These are phyloP conservation scores for Atopsyche davidsoni DNA, from an alignment of 1,140 invertebrate genomes.

Conservation along the genomic window DNA sequence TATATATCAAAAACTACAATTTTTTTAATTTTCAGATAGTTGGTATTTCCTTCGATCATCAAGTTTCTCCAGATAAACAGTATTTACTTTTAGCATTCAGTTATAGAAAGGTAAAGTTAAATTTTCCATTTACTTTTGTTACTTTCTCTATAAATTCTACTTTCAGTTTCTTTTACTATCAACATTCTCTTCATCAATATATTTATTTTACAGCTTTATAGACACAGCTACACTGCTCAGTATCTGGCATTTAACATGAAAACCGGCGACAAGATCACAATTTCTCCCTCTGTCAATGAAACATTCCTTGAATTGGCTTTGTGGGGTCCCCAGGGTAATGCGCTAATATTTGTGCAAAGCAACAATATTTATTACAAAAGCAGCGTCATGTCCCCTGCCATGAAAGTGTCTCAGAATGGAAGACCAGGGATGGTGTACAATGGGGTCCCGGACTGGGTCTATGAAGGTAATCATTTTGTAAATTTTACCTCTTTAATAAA, in stretches of 20 bases:
- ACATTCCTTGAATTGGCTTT: slow-evolving; percentile 56
- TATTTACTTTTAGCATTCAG: slow-evolving; percentile 46
- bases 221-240: slow-evolving; percentile 42
- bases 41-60: slow-evolving; percentile 32
- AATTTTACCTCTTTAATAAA: too few species aligned
- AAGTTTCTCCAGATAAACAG: slow-evolving; percentile 47
- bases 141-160: slow-evolving; percentile 11
- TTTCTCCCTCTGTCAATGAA: slow-evolving; percentile 36
- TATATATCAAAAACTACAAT: too few species aligned
- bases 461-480: slow-evolving; percentile 58
- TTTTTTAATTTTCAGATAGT: slow-evolving; percentile 33
- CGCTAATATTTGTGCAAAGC: slow-evolving; percentile 66
- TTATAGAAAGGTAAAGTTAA: slow-evolving; percentile 46
- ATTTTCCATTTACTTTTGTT: slow-evolving; percentile 4
- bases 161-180: too few species aligned
- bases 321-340: slow-evolving; percentile 68
- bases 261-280: slow-evolving; percentile 33
- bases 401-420: slow-evolving; percentile 56
- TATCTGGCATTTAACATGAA: slow-evolving; percentile 49
- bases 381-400: slow-evolving; percentile 40
- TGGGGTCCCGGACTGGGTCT: slow-evolving; percentile 71
- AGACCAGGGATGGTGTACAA: slow-evolving; percentile 64
- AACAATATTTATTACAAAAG: slow-evolving; percentile 73
- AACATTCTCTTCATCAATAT: too few species aligned
- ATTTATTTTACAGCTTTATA: slow-evolving; percentile 47